phyloP scores from a whole-genome alignment of 2,888 invertebrate species.

The Ecdyonurus torrentis region DNA sequence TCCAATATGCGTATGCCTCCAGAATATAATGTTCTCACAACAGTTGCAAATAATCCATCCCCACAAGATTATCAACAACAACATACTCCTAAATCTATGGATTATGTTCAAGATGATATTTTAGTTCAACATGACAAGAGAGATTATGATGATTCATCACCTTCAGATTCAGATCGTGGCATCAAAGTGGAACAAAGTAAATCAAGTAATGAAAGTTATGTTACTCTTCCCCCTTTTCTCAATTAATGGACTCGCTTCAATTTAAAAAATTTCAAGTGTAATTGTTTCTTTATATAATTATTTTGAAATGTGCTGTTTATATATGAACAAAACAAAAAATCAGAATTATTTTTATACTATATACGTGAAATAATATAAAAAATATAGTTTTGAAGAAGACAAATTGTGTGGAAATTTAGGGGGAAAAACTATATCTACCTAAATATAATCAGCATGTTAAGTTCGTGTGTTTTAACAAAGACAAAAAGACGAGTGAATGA shows the following conservation, averaged over 20 bases:
- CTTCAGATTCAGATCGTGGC: neutral
- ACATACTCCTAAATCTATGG: neutral
- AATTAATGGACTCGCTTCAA: slow-evolving; percentile 32
- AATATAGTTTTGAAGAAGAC: too few relatives aligned
- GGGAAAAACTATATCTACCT: too few relatives aligned
- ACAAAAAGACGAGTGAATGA: too few relatives aligned
- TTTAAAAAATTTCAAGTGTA: neutral
- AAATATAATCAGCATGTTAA: too few relatives aligned
- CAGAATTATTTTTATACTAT: neutral
- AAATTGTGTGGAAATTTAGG: too few relatives aligned
- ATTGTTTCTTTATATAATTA: neutral
- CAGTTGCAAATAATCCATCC: neutral
- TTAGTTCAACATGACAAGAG: neutral
- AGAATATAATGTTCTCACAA: neutral
- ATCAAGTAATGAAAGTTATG: slow-evolving; percentile 19
- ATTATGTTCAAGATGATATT: neutral
- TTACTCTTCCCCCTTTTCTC: slow-evolving; percentile 61
- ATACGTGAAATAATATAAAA: too few relatives aligned
- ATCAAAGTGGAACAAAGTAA: neutral
- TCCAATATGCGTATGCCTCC: neutral
- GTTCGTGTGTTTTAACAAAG: too few relatives aligned
- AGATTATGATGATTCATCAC: neutral
- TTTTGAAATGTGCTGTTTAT: neutral
- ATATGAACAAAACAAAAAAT: neutral
- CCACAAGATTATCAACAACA: neutral